Evolutionary conservation across 1,140 invertebrate species (phyloP).

Genomic region (Achroia grisella): DNA sequence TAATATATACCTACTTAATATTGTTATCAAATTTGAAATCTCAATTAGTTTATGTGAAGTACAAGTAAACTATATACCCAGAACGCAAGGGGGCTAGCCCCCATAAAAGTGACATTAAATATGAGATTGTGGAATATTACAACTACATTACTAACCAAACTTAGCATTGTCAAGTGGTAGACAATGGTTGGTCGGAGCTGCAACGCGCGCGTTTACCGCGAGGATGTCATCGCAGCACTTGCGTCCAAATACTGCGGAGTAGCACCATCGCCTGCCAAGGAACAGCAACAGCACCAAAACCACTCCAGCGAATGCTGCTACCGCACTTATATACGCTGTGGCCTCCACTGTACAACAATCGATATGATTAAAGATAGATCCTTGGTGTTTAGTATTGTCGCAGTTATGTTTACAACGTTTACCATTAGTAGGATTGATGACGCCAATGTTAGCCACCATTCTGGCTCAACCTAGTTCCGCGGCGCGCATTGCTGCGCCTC

Average conservation of each 20-base stretch:
- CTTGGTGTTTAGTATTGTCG: too few relatives aligned
- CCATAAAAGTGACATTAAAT: conserved; percentile 1
- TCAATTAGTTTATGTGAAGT: too few relatives aligned
- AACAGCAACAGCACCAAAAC: conserved; percentile 63
- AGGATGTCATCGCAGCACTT: conserved; percentile 63
- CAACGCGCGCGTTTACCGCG: conserved; percentile 41
- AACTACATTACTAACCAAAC: conserved; percentile 37
- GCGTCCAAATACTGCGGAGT: conserved; percentile 38
- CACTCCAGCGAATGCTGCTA: conserved; percentile 57
- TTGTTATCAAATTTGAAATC: too few relatives aligned
- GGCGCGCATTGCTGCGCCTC: conserved; percentile 29
- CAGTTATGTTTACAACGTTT: conserved; percentile 26
- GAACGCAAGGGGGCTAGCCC: too few relatives aligned
- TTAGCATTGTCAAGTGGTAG: conserved; percentile 54
- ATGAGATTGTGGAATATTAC: conserved; percentile 4
- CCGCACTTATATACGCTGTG: conserved; percentile 66
- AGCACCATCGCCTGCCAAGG: conserved; percentile 59
- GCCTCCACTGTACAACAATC: conserved; percentile 53
- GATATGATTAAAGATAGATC: not conserved
- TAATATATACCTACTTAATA: too few relatives aligned
- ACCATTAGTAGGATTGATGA: conserved; percentile 58
- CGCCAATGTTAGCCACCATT: conserved; percentile 62
- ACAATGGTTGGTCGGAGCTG: conserved; percentile 31
- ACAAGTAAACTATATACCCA: too few relatives aligned
- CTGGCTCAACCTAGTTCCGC: conserved; percentile 28